These are phyloP conservation scores for Paguma larvata DNA, from an alignment of 2,797 vertebrate species.

Conservation along the genomic window DNA sequence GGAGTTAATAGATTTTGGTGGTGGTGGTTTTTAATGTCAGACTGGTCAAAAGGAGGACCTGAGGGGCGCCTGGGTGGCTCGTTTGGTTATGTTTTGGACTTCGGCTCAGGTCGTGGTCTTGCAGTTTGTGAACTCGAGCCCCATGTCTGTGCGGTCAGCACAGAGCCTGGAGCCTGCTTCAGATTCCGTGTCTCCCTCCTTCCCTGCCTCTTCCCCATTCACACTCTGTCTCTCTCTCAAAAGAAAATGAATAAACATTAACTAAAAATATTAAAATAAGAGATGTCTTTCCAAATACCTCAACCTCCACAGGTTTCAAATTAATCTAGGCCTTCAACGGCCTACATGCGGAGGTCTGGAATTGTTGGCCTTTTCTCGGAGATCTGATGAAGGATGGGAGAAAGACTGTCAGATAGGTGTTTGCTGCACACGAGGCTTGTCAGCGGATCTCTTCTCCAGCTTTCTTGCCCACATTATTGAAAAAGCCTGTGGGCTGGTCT, in stretches of 20 bases:
- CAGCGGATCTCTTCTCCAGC: background rate
- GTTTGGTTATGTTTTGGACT: too few species aligned
- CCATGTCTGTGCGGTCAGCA: too few species aligned
- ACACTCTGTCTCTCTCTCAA: too few species aligned
- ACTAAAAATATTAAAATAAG: background rate
- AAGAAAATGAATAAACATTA: too few species aligned
- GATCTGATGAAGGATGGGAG: rapidly evolving
- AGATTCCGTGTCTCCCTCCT: too few species aligned
- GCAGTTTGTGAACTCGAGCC: too few species aligned
- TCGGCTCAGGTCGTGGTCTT: too few species aligned
- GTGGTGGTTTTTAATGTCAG: background rate
- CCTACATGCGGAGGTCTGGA: background rate
- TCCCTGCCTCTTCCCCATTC: too few species aligned
- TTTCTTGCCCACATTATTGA: background rate
- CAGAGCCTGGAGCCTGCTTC: too few species aligned
- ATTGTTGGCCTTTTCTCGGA: too few species aligned
- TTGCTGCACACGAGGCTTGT: background rate
- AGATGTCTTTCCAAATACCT: background rate
- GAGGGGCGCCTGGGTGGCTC: too few species aligned
- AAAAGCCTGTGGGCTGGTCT: background rate
- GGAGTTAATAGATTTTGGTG: background rate
- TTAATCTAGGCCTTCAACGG: too few species aligned
- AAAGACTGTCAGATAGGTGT: background rate
- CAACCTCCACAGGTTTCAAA: background rate
- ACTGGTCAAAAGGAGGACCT: background rate